Evolutionary conservation across 1,140 invertebrate genomes (phyloP).

Genomic region (Lasaia peninsularis): DNA sequence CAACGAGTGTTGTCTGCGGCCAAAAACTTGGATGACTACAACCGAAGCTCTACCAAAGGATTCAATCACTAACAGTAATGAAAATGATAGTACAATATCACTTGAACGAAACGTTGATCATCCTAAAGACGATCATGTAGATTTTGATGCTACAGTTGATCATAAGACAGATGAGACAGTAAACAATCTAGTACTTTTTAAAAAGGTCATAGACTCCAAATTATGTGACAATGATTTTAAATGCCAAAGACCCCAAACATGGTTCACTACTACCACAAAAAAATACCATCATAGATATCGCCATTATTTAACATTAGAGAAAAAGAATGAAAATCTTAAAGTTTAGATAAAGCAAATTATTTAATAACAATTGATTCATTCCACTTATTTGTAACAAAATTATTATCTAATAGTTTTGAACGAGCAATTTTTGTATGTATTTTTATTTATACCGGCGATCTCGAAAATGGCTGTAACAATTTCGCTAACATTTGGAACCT

Average conservation of each 20-base stretch:
- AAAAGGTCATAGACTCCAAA: not conserved
- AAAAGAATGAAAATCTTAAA: no score
- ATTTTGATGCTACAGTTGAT: not conserved
- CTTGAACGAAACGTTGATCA: not conserved
- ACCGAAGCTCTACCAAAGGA: not conserved
- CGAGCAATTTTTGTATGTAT: no score
- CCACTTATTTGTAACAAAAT: no score
- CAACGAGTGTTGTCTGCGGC: not conserved
- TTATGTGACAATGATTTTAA: not conserved
- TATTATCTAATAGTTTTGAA: no score
- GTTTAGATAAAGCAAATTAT: no score
- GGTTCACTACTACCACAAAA: not conserved
- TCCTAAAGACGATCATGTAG: not conserved
- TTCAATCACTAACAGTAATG: no score
- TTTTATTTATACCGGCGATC: no score
- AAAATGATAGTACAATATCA: not conserved
- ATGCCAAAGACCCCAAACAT: constrained; percentile 1
- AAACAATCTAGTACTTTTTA: not conserved
- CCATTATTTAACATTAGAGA: no score
- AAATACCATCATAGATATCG: not conserved
- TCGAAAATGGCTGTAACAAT: no score
- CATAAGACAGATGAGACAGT: no score
- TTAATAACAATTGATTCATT: no score
- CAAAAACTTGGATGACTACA: not conserved
- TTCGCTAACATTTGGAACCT: no score